Conservation (phyloP, 2,797 vertebrate genomes). For the Bryconaethiops microstoma region DNA sequence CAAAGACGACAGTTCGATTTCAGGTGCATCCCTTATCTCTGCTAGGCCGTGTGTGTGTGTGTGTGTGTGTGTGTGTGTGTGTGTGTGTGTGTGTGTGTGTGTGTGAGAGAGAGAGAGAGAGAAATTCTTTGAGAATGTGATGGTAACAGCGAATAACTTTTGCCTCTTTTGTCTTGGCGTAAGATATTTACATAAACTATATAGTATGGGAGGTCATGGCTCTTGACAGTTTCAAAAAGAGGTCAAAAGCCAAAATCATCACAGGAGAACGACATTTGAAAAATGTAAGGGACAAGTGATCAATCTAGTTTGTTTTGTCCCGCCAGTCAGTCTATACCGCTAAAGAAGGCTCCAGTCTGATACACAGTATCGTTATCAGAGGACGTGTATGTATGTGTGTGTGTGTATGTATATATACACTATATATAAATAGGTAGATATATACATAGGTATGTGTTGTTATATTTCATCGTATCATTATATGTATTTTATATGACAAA, state of each 20-base stretch:
- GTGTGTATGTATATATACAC: too few relatives aligned
- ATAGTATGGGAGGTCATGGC: conserved; percentile 23
- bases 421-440: too few relatives aligned
- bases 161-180: conserved; percentile 13
- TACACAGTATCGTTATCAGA: too few relatives aligned
- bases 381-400: not conserved
- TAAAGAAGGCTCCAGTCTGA: too few relatives aligned
- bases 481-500: too few relatives aligned
- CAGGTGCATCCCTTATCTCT: conserved; percentile 57
- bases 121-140: not conserved
- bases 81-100: not conserved
- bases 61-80: conserved; percentile 27
- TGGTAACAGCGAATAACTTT: not conserved
- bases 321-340: not conserved
- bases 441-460: too few relatives aligned
- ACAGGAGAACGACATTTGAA: not conserved
- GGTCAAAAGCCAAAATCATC: not conserved
- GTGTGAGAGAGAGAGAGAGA: conserved; percentile 26
- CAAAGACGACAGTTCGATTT: conserved; percentile 56
- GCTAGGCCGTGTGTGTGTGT: conserved; percentile 5
- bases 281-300: not conserved
- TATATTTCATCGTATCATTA: too few relatives aligned
- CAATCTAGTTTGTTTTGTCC: not conserved
- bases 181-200: conserved; percentile 20
- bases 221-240: not conserved